A percentile compares a stretch with the other conserved stretches of the same genome.
phyloP scores from a whole-genome alignment of 2,888 invertebrate species.

The Hirtodrosophila confusa region DNA sequence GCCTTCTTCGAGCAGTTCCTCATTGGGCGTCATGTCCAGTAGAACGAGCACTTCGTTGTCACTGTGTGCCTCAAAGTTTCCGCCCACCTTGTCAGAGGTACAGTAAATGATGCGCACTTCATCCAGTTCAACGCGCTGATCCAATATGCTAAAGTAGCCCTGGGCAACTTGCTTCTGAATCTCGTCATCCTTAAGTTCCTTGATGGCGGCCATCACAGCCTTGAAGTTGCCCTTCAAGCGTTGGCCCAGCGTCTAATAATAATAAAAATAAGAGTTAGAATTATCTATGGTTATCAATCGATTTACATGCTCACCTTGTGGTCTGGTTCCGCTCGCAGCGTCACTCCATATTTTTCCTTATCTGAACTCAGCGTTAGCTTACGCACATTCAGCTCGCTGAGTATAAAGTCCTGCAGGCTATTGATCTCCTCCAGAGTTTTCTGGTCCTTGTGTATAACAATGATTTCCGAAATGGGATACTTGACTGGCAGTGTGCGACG shows the following conservation, averaged over 20 bases:
- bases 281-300: neutral
- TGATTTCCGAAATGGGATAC: conserved; percentile 97
- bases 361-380: conserved; percentile 93
- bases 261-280: neutral
- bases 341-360: conserved; percentile 96
- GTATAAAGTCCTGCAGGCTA: conserved; percentile 92
- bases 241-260: conserved; percentile 87
- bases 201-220: conserved; percentile 92
- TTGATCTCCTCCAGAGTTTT: conserved; percentile 91
- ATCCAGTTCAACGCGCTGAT: conserved; percentile 90
- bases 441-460: conserved; percentile 95
- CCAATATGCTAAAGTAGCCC: conserved; percentile 90
- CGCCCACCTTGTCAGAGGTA: conserved; percentile 83
- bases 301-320: conserved; percentile 86
- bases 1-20: conserved; percentile 96
- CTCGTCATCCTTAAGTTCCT: conserved; percentile 90
- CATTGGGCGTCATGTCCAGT: conserved; percentile 94
- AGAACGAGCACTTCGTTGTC: conserved; percentile 95
- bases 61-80: conserved; percentile 94
- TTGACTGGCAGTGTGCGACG: conserved; percentile 97
- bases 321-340: conserved; percentile 96
- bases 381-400: conserved; percentile 96
- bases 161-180: conserved; percentile 90
- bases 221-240: conserved; percentile 96
- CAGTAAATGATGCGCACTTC: conserved; percentile 91